Percentiles rank a stretch among this genome's conserved stretches.
phyloP scores from a whole-genome alignment of 2,888 invertebrate genomes.

The Lysandra coridon region DNA sequence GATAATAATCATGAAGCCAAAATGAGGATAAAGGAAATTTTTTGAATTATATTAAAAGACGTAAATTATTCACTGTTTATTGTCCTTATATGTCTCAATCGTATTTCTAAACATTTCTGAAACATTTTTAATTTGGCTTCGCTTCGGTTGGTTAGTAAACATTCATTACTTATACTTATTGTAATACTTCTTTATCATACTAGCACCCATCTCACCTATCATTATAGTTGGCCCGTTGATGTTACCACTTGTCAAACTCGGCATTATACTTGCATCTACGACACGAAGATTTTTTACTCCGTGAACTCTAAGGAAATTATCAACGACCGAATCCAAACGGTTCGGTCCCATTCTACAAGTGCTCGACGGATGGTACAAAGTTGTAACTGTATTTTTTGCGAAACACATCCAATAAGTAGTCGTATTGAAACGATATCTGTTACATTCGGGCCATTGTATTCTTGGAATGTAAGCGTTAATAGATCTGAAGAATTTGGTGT shows the following conservation, averaged over 20 bases:
- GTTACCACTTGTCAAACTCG: slow-evolving; percentile 86
- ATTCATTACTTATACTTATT: background rate
- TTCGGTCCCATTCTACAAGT: slow-evolving; percentile 81
- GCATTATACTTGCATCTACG: slow-evolving; percentile 90
- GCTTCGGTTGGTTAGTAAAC: background rate
- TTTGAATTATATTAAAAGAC: too few relatives aligned
- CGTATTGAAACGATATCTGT: slow-evolving; percentile 48
- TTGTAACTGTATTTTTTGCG: slow-evolving; percentile 67
- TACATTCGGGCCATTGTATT: slow-evolving; percentile 51
- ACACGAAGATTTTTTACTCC: slow-evolving; percentile 84
- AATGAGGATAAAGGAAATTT: too few relatives aligned
- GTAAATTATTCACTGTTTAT: too few relatives aligned
- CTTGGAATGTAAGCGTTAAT: slow-evolving; percentile 51
- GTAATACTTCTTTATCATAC: slow-evolving; percentile 82
- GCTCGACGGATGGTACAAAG: slow-evolving; percentile 85
- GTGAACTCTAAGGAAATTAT: slow-evolving; percentile 82
- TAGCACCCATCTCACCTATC: slow-evolving; percentile 89
- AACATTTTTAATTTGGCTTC: background rate
- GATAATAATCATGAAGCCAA: too few relatives aligned
- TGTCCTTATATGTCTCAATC: too few relatives aligned
- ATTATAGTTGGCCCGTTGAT: slow-evolving; percentile 89
- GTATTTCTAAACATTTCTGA: too few relatives aligned
- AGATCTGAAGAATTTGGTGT: slow-evolving; percentile 52
- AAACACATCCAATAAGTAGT: slow-evolving; percentile 58
- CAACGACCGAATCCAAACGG: slow-evolving; percentile 54